A percentile compares a stretch with the other conserved stretches of the same genome.
These are phyloP conservation scores for Uropsilus gracilis DNA, from an alignment of 2,113 vertebrate species.

Conservation along the genomic window DNA sequence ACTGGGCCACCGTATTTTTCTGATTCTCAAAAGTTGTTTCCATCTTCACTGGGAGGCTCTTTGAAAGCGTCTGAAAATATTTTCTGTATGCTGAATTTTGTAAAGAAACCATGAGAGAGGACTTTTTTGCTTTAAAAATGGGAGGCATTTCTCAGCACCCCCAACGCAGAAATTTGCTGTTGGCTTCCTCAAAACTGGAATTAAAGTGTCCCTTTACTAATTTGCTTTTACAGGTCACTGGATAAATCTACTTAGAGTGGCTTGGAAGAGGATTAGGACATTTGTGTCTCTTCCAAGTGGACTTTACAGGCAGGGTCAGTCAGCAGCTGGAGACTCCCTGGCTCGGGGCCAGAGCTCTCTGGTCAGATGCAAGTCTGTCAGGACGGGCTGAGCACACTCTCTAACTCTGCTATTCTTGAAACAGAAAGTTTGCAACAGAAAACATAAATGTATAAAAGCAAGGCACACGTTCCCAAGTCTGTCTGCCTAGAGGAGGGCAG, in stretches of 20 bases:
- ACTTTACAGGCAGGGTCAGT: slow-evolving; percentile 77
- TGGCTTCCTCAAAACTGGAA: slow-evolving; percentile 76
- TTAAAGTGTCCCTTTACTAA: slow-evolving; percentile 79
- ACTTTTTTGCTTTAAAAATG: slow-evolving; percentile 31
- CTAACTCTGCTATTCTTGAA: neutral
- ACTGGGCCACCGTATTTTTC: neutral
- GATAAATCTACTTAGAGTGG: slow-evolving; percentile 79
- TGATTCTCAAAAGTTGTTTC: neutral
- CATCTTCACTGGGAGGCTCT: neutral
- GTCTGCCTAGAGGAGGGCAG: neutral
- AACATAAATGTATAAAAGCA: slow-evolving; percentile 22
- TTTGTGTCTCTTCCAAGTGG: slow-evolving; percentile 73
- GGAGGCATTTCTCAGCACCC: neutral
- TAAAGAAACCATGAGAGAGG: neutral
- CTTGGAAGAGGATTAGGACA: slow-evolving; percentile 77
- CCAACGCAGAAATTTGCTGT: slow-evolving; percentile 56
- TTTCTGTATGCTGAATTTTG: neutral
- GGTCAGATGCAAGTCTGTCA: slow-evolving; percentile 48
- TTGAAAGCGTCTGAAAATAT: neutral
- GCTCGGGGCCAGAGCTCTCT: slow-evolving; percentile 71
- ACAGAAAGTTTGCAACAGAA: neutral
- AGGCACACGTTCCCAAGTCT: neutral
- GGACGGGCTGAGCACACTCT: slow-evolving; percentile 2
- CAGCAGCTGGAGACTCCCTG: slow-evolving; percentile 79
- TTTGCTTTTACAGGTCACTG: slow-evolving; percentile 78